Conservation (phyloP, 2,797 vertebrate genomes). For the Scleropages formosus region DNA sequence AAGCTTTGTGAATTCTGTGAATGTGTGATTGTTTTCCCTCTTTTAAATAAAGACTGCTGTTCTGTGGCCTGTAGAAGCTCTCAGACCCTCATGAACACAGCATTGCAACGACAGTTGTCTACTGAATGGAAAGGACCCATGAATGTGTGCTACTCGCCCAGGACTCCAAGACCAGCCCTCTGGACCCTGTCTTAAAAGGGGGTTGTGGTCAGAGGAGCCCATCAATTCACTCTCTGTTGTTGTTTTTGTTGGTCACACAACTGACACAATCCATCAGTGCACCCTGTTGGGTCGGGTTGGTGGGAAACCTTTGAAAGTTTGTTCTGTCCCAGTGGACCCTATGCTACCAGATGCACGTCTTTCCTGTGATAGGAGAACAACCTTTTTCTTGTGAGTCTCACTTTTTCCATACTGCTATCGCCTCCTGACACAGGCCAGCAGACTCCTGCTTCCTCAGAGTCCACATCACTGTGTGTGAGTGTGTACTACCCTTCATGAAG, state of each 20-base stretch:
- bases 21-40: not conserved
- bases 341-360: conserved; percentile 61
- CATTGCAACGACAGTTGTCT: not conserved
- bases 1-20: not conserved
- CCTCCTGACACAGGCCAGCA: conserved; percentile 65
- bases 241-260: conserved; percentile 53
- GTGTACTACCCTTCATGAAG: conserved; percentile 35
- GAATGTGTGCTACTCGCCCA: not conserved
- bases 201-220: conserved; percentile 44
- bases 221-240: conserved; percentile 48
- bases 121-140: not conserved
- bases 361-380: conserved; percentile 63
- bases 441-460: conserved; percentile 66
- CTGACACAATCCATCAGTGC: conserved; percentile 57
- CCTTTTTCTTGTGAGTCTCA: conserved; percentile 58
- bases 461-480: conserved; percentile 45
- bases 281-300: conserved; percentile 52
- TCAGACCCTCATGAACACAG: not conserved
- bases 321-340: conserved; percentile 61
- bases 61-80: not conserved
- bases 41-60: not conserved
- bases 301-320: conserved; percentile 61
- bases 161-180: not conserved
- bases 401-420: conserved; percentile 78
- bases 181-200: conserved; percentile 31